A percentile compares a stretch with the other conserved stretches of the same genome.
phyloP scores from a whole-genome alignment of 2,113 vertebrate genomes.

The Osmerus mordax region DNA sequence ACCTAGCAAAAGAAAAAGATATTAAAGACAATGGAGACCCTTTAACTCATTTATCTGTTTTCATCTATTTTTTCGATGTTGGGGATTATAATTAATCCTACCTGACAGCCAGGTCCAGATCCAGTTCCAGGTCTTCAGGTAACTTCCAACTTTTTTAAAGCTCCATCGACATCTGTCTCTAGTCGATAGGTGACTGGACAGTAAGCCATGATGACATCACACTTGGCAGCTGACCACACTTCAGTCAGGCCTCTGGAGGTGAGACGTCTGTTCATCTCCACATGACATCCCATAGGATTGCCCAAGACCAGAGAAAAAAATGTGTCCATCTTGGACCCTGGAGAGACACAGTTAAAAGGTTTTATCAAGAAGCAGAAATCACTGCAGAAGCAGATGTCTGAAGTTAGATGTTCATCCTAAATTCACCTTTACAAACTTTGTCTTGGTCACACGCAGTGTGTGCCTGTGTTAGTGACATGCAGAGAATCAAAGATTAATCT shows the following conservation, averaged over 20 bases:
- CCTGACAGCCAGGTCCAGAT: too few relatives aligned
- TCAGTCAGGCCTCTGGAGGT: not conserved
- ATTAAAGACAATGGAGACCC: too few relatives aligned
- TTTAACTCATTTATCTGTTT: too few relatives aligned
- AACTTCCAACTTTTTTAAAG: not conserved
- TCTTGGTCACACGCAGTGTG: too few relatives aligned
- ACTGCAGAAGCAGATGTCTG: not conserved
- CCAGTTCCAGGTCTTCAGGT: too few relatives aligned
- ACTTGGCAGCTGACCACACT: not conserved
- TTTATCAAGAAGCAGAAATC: not conserved
- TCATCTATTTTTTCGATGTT: too few relatives aligned
- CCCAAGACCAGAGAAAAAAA: not conserved
- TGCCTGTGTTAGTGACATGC: too few relatives aligned
- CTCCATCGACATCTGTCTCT: slow-evolving; percentile 14
- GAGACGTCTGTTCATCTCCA: not conserved
- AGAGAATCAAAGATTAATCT: too few relatives aligned
- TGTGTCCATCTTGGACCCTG: not conserved
- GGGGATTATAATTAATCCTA: too few relatives aligned
- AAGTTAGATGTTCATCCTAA: too few relatives aligned
- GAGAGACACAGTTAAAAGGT: not conserved
- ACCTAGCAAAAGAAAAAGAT: too few relatives aligned
- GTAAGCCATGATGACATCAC: slow-evolving; percentile 9
- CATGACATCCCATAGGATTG: not conserved
- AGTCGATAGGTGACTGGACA: not conserved
- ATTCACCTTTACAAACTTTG: too few relatives aligned